Evolutionary conservation across 2,888 invertebrate genomes (phyloP).

Genomic region (Folsomia manolachei): DNA sequence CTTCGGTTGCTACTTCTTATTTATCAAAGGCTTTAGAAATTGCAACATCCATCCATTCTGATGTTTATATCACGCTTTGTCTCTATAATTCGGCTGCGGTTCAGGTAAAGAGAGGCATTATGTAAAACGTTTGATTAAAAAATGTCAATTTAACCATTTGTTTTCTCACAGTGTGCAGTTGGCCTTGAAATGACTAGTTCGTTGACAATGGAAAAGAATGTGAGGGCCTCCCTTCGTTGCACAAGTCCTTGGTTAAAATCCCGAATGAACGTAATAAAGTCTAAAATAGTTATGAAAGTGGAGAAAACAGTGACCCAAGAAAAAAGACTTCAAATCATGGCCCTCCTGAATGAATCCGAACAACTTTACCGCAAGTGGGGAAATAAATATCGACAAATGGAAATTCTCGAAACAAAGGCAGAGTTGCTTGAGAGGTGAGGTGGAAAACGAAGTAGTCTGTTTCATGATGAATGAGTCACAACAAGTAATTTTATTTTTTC

Average conservation of each 20-base stretch:
- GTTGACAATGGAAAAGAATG: slow-evolving; percentile 38
- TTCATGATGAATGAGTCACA: too few relatives aligned
- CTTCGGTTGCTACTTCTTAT: slow-evolving; percentile 31
- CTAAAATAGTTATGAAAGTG: slow-evolving; percentile 23
- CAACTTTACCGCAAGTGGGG: slow-evolving; percentile 34
- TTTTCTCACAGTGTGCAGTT: slow-evolving; percentile 33
- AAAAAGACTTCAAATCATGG: slow-evolving; percentile 16
- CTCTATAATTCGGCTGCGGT: slow-evolving; percentile 39
- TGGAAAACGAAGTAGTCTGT: too few relatives aligned
- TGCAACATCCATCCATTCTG: slow-evolving; percentile 34
- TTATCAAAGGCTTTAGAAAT: slow-evolving; percentile 42
- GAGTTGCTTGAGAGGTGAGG: slow-evolving; percentile 23
- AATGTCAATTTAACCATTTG: background rate
- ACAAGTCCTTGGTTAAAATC: slow-evolving; percentile 36
- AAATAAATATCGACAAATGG: slow-evolving; percentile 36
- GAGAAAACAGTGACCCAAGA: slow-evolving; percentile 12
- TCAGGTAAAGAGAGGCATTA: slow-evolving; percentile 29
- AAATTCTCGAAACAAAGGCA: slow-evolving; percentile 26
- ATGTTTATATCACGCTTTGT: slow-evolving; percentile 40
- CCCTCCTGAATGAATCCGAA: slow-evolving; percentile 27
- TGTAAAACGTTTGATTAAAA: background rate
- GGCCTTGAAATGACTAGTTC: slow-evolving; percentile 33
- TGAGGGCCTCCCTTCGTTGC: slow-evolving; percentile 36
- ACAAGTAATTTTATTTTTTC: too few relatives aligned
- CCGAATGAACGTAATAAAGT: slow-evolving; percentile 30